Evolutionary conservation across 2,888 invertebrate genomes (phyloP).

Genomic region (Tenthredo notha): DNA sequence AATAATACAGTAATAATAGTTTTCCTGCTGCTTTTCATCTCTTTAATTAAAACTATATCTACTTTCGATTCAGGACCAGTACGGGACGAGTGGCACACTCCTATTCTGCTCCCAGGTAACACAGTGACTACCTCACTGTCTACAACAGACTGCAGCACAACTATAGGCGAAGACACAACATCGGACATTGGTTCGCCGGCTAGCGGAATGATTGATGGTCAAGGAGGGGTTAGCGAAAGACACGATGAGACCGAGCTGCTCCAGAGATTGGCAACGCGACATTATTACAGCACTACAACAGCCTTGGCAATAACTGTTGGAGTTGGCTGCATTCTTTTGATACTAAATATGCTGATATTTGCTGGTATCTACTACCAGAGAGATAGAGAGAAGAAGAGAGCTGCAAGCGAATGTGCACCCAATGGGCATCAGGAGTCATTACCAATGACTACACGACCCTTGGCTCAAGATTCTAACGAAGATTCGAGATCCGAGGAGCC

Average conservation of each 20-base stretch:
- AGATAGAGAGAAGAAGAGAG: slow-evolving; percentile 80
- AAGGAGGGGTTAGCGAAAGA: slow-evolving; percentile 74
- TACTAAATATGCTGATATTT: slow-evolving; percentile 87
- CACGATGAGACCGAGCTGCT: slow-evolving; percentile 80
- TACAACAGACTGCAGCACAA: slow-evolving; percentile 72
- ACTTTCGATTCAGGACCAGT: slow-evolving; percentile 69
- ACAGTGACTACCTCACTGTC: slow-evolving; percentile 68
- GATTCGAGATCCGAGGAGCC: slow-evolving; percentile 76
- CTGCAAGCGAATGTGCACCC: slow-evolving; percentile 70
- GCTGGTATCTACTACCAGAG: slow-evolving; percentile 88
- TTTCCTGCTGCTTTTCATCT: neutral
- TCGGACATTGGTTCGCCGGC: slow-evolving; percentile 54
- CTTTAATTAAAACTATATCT: neutral
- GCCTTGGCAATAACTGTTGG: slow-evolving; percentile 89
- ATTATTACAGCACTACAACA: slow-evolving; percentile 86
- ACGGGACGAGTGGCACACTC: slow-evolving; percentile 76
- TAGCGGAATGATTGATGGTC: slow-evolving; percentile 65
- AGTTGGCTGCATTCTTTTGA: slow-evolving; percentile 86
- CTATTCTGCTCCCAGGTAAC: slow-evolving; percentile 72
- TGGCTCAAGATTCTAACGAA: slow-evolving; percentile 74
- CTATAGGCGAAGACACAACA: slow-evolving; percentile 66
- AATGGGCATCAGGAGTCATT: slow-evolving; percentile 74
- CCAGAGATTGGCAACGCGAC: slow-evolving; percentile 80
- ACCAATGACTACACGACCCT: slow-evolving; percentile 76
- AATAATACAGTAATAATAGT: neutral